Evolutionary conservation across 2,888 invertebrate genomes (phyloP).

Genomic region (Muschampia plurimacula): DNA sequence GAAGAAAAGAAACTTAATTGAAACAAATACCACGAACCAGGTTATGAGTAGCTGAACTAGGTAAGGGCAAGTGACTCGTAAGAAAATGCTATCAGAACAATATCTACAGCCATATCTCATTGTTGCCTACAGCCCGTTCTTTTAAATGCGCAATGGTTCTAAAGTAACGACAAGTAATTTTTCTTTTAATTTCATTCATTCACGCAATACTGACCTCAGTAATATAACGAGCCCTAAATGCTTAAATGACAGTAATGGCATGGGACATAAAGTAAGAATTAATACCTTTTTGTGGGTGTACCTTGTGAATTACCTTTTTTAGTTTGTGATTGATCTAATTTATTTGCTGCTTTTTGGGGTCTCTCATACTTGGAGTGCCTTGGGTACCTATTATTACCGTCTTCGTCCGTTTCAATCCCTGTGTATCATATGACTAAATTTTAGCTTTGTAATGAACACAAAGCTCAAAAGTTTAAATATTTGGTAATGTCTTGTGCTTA

Average conservation of each 20-base stretch:
- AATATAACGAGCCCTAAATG: constrained; percentile 38
- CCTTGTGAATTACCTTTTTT: constrained; percentile 9
- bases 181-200: constrained; percentile 37
- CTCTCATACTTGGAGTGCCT: neutral
- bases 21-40: neutral
- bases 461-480: too few relatives aligned
- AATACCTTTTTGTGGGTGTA: constrained; percentile 26
- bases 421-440: too few relatives aligned
- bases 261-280: constrained; percentile 27
- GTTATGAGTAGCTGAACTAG: neutral
- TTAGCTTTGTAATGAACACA: too few relatives aligned
- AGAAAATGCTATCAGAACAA: constrained; percentile 32
- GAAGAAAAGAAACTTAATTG: neutral
- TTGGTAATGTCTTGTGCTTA: too few relatives aligned
- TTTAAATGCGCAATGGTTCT: constrained; percentile 35
- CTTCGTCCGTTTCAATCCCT: too few relatives aligned
- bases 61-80: neutral
- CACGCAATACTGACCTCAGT: constrained; percentile 39
- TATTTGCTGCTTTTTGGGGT: neutral
- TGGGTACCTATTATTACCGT: too few relatives aligned
- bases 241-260: constrained; percentile 39
- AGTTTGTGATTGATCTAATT: neutral
- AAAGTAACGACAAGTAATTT: constrained; percentile 37
- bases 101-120: constrained; percentile 36
- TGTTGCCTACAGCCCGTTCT: constrained; percentile 19